Base-by-base conservation (phyloP, 2,113 vertebrate species). In the Gavia stellata region DNA sequence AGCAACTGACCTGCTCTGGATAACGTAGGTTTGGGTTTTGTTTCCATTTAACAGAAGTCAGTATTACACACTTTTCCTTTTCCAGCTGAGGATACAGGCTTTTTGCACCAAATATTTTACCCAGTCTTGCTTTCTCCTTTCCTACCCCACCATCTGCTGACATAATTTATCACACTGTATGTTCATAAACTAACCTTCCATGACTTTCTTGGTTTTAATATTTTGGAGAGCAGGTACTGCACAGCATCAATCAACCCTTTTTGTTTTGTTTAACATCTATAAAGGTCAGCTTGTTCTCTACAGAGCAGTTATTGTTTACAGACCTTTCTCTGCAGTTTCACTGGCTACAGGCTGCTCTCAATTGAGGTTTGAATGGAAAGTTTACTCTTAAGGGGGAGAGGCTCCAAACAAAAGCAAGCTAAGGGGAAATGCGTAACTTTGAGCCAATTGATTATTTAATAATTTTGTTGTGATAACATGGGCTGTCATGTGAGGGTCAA, bases 271-370 rank as follows among this genome's bases (percentile, higher is more conserved):
- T 94, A 95, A 91, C 26, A 3, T 96, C 91, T 92, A 6, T 75
- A 96, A 97, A 97, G 97, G 96, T 97, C 97, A 97, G 28, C 70
- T 89, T 92, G 81, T 86, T 96, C 95, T 95, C 89, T 66, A 91
- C 90, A 95, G 89, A 96, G 87, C 91, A 70, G 21, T 78, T 95
- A 95, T 84, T 97, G 97, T 96, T 96, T 96, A 95, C 87, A 97
- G 95, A 95, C 91, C 87, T 95, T 94, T 93, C 84, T 91, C 81
- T 87, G 67, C 66, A 95, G 84, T 91, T 94, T 80, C 89, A 73
- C 84, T 85, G 78, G 50, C 89, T 94, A 45, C 36, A 56, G 66
- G 36, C 87, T 90, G 78, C 86, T 95, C 83, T 88, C 92, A 85
- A 9, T 0, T 80, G 81, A 90, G 71, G 17, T 85, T 86, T 80